Base-by-base conservation (phyloP, 2,113 vertebrate genomes). In the Calyptommatus sinebrachiatus region DNA sequence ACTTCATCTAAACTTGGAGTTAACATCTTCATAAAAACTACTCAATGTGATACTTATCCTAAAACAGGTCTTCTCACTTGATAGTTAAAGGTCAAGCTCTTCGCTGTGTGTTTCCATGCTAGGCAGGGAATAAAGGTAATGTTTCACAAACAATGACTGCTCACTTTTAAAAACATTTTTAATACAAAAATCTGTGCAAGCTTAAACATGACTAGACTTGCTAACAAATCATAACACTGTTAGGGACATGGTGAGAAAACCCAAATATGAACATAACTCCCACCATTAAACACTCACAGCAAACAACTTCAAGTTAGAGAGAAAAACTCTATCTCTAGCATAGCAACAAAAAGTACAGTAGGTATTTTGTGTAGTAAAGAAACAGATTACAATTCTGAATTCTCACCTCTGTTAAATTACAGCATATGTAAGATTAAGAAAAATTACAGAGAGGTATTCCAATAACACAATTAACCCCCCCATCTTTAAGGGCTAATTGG, bases 261-360 rank as follows among this genome's bases (percentile, higher is more conserved):
- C 61, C 61, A 82, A 35, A 68, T 85, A 86, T 79, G 80, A 74
- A 85, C 83, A 82, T 79, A 79, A 90, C 71, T 80, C 0, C 53
- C 20, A 29, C 75, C 76, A 86, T 80, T 79, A 83, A 60, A 85
- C 88, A 85, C 21, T 80, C 75, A 85, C 35, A 78, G 82, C 22
- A 1, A 8, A 46, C 50, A 75, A 11, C 2, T n/a, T 24, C 41
- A 24, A 75, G 60, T 45, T 22, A 28, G 6, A 3, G 24, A 71
- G 26, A 41, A 0, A 0, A n/a, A 60, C 0, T 0, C 0, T 28
- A 76, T 72, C 63, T 70, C 22, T 50, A 50, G 48, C 12, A 14
- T 8, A 48, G 46, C 72, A 84, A 71, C 28, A 86, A 77, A 2
- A 41, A 41, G 35, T 41, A 41, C 5, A 5, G 16, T 26, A 41